Evolutionary conservation across 2,797 vertebrate species (phyloP).

Genomic region (Periophthalmus magnuspinnatus): DNA sequence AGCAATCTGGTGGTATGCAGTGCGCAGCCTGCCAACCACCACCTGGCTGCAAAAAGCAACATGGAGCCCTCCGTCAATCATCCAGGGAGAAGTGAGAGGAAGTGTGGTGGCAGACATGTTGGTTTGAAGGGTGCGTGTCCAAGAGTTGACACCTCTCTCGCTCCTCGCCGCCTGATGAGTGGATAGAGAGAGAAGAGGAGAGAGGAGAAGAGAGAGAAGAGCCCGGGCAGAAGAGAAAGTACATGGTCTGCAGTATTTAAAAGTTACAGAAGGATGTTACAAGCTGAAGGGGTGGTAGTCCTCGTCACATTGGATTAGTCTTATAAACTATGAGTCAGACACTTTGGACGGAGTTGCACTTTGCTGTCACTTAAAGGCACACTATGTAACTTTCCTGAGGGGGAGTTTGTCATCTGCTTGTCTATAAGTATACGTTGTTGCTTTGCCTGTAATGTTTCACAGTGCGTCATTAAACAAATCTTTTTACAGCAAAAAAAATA

Average conservation of each 20-base stretch:
- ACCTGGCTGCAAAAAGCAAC: conserved; percentile 68
- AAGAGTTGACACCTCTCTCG: conserved; percentile 62
- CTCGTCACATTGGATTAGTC: not conserved
- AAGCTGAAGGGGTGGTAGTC: not conserved
- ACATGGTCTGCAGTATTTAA: not conserved
- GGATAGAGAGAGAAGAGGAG: not conserved
- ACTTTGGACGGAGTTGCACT: not conserved
- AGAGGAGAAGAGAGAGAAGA: not conserved
- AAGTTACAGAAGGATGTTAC: not conserved
- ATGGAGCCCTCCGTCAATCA: conserved; percentile 72
- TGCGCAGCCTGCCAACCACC: conserved; percentile 71
- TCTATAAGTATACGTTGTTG: too few species aligned
- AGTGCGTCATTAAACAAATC: too few species aligned
- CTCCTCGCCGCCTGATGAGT: conserved; percentile 54
- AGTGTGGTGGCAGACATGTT: conserved; percentile 53
- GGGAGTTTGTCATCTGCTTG: too few species aligned
- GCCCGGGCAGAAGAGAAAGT: not conserved
- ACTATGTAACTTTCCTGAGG: too few species aligned
- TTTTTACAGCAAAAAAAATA: too few species aligned
- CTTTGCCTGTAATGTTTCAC: too few species aligned
- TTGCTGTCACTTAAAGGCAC: too few species aligned
- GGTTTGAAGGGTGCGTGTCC: conserved; percentile 49
- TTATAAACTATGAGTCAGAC: not conserved
- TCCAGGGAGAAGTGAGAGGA: conserved; percentile 57
- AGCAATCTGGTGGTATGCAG: conserved; percentile 68